These are phyloP conservation scores for Rhagologus leucostigma DNA, from an alignment of 2,113 vertebrate species.

Conservation along the genomic window DNA sequence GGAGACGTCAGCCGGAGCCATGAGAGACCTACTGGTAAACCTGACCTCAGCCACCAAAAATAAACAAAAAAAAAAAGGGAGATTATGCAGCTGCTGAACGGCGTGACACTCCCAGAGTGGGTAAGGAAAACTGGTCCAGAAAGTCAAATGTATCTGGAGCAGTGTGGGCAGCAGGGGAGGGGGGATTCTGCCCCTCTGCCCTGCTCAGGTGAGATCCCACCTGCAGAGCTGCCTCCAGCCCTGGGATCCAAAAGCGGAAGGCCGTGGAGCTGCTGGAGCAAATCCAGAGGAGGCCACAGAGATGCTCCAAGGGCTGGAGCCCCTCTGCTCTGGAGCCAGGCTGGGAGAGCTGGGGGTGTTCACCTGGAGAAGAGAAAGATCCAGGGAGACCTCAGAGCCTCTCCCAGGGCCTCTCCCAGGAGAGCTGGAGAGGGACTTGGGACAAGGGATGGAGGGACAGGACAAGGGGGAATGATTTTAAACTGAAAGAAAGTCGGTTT, in stretches of 20 bases:
- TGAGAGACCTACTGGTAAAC: accelerated
- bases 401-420: not conserved
- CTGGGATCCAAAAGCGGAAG: not conserved
- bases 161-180: not conserved
- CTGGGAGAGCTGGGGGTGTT: not conserved
- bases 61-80: not conserved
- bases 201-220: not conserved
- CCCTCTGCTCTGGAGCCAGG: not conserved
- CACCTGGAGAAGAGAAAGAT: not conserved
- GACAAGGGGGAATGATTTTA: not conserved
- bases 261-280: accelerated
- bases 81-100: not conserved
- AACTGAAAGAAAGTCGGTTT: not conserved
- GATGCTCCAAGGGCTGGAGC: not conserved
- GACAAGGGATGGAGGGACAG: not conserved
- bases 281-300: accelerated
- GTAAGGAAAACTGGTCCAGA: not conserved
- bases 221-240: not conserved
- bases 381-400: not conserved
- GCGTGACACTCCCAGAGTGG: accelerated
- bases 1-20: not conserved
- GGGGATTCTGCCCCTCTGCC: not conserved
- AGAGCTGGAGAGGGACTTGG: not conserved
- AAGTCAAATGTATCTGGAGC: not conserved
- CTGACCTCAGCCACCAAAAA: not conserved